These are phyloP conservation scores for Ataeniobius toweri DNA, from an alignment of 2,797 vertebrate species.

Conservation along the genomic window DNA sequence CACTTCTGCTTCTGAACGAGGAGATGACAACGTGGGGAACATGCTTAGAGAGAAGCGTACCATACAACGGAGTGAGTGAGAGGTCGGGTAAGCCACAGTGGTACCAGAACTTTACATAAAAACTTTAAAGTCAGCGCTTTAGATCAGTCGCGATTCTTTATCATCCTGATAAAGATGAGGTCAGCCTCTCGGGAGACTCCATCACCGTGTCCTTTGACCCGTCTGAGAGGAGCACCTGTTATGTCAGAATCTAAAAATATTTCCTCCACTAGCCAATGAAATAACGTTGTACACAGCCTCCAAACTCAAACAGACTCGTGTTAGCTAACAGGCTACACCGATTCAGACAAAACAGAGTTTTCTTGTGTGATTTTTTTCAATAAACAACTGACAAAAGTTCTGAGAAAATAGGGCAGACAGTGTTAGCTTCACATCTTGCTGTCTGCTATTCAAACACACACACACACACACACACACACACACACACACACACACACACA, in stretches of 20 bases:
- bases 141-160: background rate
- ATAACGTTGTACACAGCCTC: conserved; percentile 23
- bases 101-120: background rate
- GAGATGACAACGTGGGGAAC: background rate
- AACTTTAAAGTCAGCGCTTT: background rate
- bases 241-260: conserved; percentile 74
- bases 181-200: background rate
- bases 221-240: conserved; percentile 60
- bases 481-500: conserved; percentile 38
- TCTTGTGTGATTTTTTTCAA: fast-evolving
- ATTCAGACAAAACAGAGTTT: fast-evolving
- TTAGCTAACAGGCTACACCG: background rate
- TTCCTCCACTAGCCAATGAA: conserved; percentile 20
- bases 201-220: conserved; percentile 23
- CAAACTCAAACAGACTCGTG: background rate
- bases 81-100: background rate
- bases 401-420: background rate
- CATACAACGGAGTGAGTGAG: background rate
- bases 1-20: conserved; percentile 63
- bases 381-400: background rate
- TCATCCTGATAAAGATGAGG: background rate
- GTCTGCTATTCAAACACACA: conserved; percentile 29
- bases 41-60: background rate
- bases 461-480: conserved; percentile 34
- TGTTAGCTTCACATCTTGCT: conserved; percentile 39